phyloP scores from a whole-genome alignment of 1,140 invertebrate species.

The Parasteatoda tepidariorum region DNA sequence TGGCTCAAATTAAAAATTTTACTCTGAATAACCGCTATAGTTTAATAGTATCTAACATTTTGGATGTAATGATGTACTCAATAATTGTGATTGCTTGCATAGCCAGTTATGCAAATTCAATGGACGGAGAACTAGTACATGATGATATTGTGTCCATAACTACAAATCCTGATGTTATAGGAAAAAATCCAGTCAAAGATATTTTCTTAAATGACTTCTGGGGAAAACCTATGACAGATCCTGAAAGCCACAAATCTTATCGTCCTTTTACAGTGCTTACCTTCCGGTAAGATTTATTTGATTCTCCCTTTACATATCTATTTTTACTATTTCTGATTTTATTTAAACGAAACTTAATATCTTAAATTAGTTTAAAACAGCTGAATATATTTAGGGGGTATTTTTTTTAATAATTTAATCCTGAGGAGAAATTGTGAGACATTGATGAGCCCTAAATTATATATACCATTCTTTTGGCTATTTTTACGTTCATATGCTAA shows the following conservation, averaged over 20 bases:
- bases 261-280: conserved; percentile 84
- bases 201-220: conserved; percentile 90
- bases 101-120: conserved; percentile 80
- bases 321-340: no score
- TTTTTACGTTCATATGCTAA: no score
- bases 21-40: conserved; percentile 8
- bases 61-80: conserved; percentile 69
- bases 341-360: no score
- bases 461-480: no score
- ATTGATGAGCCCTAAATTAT: no score
- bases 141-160: conserved; percentile 90
- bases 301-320: no score
- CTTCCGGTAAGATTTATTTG: conserved; percentile 77
- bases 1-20: neutral
- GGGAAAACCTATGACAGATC: conserved; percentile 88
- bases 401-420: no score
- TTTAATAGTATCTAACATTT: conserved; percentile 8
- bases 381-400: no score
- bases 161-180: conserved; percentile 85
- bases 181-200: conserved; percentile 74
- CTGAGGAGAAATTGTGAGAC: no score
- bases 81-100: conserved; percentile 77
- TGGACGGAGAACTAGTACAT: conserved; percentile 88
- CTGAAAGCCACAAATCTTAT: conserved; percentile 86
- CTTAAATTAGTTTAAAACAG: no score